These are phyloP conservation scores for Platyura marginata DNA, from an alignment of 1,140 invertebrate species.

Conservation along the genomic window DNA sequence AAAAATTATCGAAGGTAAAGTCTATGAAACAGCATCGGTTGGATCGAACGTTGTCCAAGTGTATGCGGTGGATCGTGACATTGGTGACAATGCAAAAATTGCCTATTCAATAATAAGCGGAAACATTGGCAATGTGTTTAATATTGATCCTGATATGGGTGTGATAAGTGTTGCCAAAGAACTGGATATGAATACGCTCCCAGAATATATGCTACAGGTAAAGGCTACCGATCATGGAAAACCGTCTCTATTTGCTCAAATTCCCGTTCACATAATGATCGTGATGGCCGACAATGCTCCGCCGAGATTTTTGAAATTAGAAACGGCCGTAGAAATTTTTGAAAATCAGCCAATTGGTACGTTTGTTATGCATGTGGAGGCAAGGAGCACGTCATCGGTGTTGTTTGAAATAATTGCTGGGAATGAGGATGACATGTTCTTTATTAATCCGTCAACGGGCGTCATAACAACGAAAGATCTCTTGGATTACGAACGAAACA, in stretches of 20 bases:
- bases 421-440: constrained; percentile 53
- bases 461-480: constrained; percentile 50
- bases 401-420: constrained; percentile 69
- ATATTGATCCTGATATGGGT: constrained; percentile 57
- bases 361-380: constrained; percentile 57
- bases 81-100: constrained; percentile 61
- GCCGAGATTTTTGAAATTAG: constrained; percentile 45
- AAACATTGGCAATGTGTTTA: constrained; percentile 71
- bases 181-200: constrained; percentile 46
- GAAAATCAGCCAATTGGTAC: constrained; percentile 67
- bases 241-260: constrained; percentile 48
- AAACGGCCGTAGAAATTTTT: constrained; percentile 57
- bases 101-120: constrained; percentile 64
- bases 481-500: constrained; percentile 59
- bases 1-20: constrained; percentile 51
- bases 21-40: constrained; percentile 53
- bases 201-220: constrained; percentile 66
- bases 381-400: constrained; percentile 56
- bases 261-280: constrained; percentile 69
- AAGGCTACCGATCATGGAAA: constrained; percentile 66
- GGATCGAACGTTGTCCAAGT: constrained; percentile 54
- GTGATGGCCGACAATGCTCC: constrained; percentile 79
- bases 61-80: constrained; percentile 59
- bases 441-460: constrained; percentile 70
- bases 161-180: constrained; percentile 53